Evolutionary conservation across 1,140 invertebrate species (phyloP), one percentile per base, ranked within the genome.

Genomic region (Trinorchestia longiramus): DNA sequence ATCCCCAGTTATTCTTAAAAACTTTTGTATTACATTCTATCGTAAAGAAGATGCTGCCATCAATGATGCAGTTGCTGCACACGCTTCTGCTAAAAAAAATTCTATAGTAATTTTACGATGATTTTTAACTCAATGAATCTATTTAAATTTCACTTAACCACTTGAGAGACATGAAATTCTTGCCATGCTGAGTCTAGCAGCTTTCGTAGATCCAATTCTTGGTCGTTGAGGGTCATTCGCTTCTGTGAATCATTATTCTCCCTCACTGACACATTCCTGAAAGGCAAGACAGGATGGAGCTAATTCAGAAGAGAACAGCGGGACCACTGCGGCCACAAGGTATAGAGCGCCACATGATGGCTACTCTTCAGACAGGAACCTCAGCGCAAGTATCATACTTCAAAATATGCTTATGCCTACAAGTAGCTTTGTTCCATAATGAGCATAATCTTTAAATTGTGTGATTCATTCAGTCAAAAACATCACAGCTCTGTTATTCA

Each of bases 191-290:
- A 90, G n/a, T 90, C 15, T 43, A 90, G 28, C 6, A 90, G 36
- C 11, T 90, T 90, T 42, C 88, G 88, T 90, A 17, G 88, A 28
- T 41, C 41, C 41, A 36, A 15, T 41, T 41, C 41, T 42, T 41
- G 43, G 36, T 90, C 0, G 4, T 36, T 90, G 88, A 90, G 88
- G 88, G 88, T 90, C 88, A 90, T 90, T 90, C 88, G 43, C 43
- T 90, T 45, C 44, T 45, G 43, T 45, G 43, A 19, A 43, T 94
- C 92, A 94, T 45, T 94, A 43, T 94, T 94, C 92, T 94, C 92
- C 92, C 92, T 94, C 92, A 94, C 43, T 45, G 92, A 43, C 92
- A 94, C 92, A 94, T 94, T 94, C 92, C 92, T 94, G 92, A 94
- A 44, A 47, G 92, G 92, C 43, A 15, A 43, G 92, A 94, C 92